Percentiles rank a stretch among this genome's conserved stretches.
phyloP scores from a whole-genome alignment of 2,797 vertebrate species.

The Cynopterus sphinx region DNA sequence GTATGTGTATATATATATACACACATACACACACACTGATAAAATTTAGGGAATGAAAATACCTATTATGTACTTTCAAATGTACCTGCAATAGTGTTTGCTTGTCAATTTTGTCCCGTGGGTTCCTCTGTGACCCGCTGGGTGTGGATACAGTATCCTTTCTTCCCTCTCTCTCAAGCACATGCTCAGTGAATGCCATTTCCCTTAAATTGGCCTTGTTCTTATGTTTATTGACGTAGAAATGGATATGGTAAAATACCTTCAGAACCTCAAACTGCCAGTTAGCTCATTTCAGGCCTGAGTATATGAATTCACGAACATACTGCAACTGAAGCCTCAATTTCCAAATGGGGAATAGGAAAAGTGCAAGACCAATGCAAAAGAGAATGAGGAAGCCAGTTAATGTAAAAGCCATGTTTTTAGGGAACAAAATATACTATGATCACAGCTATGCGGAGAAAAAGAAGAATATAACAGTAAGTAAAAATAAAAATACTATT shows the following conservation, averaged over 20 bases:
- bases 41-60: neutral
- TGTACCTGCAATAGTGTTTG: neutral
- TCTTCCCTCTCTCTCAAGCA: neutral
- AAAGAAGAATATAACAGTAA: neutral
- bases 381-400: neutral
- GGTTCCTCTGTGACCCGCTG: neutral
- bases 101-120: neutral
- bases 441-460: neutral
- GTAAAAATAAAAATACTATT: slow-evolving; percentile 11
- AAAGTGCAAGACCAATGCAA: neutral
- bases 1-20: too few species aligned
- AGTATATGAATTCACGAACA: neutral
- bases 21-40: neutral
- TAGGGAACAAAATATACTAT: neutral
- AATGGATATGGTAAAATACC: neutral
- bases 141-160: neutral
- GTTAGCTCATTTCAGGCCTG: neutral
- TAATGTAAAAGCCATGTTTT: neutral
- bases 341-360: neutral
- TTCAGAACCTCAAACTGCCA: neutral
- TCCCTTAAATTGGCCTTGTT: neutral
- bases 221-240: neutral
- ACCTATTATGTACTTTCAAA: neutral
- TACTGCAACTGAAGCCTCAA: neutral
- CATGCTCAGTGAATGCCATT: neutral